Conservation (phyloP, 2,113 vertebrate genomes). For the Casuarius casuarius region DNA sequence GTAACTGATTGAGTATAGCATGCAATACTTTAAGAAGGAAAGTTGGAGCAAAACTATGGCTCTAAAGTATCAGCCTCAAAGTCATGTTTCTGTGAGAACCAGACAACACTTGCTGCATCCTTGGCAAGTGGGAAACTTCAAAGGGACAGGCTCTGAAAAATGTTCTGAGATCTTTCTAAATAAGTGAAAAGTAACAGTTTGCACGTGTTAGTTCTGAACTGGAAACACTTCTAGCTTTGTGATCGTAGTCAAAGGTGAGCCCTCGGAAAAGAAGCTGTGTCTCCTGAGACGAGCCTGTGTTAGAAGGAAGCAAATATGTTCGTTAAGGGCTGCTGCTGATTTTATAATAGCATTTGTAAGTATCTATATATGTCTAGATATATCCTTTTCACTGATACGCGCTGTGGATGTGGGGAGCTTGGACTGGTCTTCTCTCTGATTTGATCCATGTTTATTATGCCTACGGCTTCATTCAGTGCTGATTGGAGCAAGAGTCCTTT, state of each 20-base stretch:
- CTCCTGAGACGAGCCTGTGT: neutral
- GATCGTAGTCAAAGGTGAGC: neutral
- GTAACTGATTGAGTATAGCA: neutral
- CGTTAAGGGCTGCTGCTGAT: neutral
- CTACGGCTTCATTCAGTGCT: neutral
- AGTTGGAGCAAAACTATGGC: neutral
- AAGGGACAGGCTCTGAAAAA: neutral
- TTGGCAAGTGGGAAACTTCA: neutral
- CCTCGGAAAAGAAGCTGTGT: neutral
- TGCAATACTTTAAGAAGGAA: neutral
- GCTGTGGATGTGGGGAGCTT: neutral
- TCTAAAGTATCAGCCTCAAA: neutral
- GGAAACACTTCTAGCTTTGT: neutral
- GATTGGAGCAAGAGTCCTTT: neutral
- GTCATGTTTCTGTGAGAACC: neutral
- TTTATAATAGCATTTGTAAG: neutral
- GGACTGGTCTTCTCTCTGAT: neutral
- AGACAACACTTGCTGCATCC: neutral
- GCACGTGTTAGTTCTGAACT: neutral
- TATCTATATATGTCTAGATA: neutral
- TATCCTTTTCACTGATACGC: neutral
- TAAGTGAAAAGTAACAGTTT: constrained; percentile 8
- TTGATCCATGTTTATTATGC: neutral
- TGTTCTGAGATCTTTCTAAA: neutral
- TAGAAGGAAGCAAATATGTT: neutral